Evolutionary conservation across 2,888 invertebrate genomes (phyloP), one percentile per base, ranked within the genome.

Genomic region (Neoitamus cyanurus): DNA sequence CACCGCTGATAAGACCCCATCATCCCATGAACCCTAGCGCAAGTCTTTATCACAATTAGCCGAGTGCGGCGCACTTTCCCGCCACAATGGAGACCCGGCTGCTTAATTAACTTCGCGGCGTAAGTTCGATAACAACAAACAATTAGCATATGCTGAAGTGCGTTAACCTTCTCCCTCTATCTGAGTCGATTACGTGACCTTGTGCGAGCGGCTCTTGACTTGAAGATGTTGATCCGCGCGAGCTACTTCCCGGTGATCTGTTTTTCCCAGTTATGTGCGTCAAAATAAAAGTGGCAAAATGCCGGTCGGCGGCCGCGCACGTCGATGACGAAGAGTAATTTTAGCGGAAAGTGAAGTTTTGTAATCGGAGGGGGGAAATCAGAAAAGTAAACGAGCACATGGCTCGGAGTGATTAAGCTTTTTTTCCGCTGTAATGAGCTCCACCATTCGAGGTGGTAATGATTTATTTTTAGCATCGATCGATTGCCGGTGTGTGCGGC

Each of bases 91-190:
- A n/a, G 34, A 3, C 7, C 34, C 7, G 34, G 34, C 34, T 34
- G 34, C 34, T 34, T 34, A 3, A 34, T 34, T 34, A 70, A 31
- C 70, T 70, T 30, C n/a, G 30, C 5, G 7, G n/a, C n/a, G 31
- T 28, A 69, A 69, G 3, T 70, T 73, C 34, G 73, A 73, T 20
- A 73, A 73, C 36, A 73, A 73, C 73, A 73, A 75, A 75, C 25
- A 75, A 75, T 75, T 75, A 75, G 42, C 75, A 37, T 75, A 42
- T 42, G 11, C 42, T 9, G 25, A 42, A 37, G 75, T 42, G 28
- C 42, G 42, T 75, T 75, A 37, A 75, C 75, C 75, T 75, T 75
- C 31, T 58, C 20, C 30, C 69, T 69, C 69, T 69, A 28, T 25
- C 36, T 31, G 36, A n/a, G 73, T 36, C 36, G 73, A 73, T 34